Evolutionary conservation across 2,113 vertebrate genomes (phyloP).

Genomic region (Panurus biarmicus): DNA sequence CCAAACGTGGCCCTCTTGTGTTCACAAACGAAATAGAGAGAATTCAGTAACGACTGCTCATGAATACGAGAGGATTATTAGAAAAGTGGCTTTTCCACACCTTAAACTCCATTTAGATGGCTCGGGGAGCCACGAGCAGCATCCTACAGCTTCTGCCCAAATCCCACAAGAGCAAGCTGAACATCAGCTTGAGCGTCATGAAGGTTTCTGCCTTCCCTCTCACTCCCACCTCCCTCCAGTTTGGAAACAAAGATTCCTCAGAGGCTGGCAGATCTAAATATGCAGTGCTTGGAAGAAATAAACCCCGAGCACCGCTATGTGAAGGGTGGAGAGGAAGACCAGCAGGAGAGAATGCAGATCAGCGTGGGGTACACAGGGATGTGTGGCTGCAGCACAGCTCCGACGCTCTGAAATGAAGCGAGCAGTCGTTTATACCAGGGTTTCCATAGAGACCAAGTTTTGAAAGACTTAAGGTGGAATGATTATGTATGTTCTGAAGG

Average conservation of each 20-base stretch:
- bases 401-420: neutral
- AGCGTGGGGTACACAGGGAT: accelerated
- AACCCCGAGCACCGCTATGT: neutral
- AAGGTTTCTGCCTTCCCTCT: neutral
- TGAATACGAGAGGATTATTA: neutral
- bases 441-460: slow-evolving; percentile 66
- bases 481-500: slow-evolving; percentile 41
- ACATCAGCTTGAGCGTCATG: neutral
- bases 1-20: slow-evolving; percentile 23
- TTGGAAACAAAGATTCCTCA: neutral
- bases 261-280: neutral
- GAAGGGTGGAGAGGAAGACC: neutral
- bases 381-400: neutral
- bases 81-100: neutral
- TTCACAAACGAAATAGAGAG: neutral
- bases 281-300: neutral
- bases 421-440: neutral
- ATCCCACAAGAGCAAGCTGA: neutral
- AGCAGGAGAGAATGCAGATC: neutral
- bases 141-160: neutral
- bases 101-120: neutral
- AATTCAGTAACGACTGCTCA: neutral
- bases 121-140: neutral
- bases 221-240: neutral
- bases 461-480: slow-evolving; percentile 39